phyloP scores from a whole-genome alignment of 2,797 vertebrate species.

The Enteromius trimaculatus region DNA sequence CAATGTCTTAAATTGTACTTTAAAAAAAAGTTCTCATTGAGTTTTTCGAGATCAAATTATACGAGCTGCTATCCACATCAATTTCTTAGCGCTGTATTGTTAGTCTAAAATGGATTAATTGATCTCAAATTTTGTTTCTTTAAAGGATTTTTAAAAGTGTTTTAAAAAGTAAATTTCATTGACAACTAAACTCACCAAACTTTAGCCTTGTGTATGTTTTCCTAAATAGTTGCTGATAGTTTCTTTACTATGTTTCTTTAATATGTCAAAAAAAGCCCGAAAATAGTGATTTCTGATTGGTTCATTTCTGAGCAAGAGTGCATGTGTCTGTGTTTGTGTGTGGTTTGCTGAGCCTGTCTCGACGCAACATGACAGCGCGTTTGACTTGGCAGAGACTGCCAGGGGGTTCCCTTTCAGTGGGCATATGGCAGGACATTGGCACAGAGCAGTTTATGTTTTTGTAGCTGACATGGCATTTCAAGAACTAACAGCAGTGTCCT shows the following conservation, averaged over 20 bases:
- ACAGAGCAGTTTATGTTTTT: slow-evolving; percentile 37
- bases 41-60: not conserved
- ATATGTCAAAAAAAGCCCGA: not conserved
- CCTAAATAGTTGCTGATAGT: not conserved
- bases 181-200: not conserved
- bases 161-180: not conserved
- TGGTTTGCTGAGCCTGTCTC: slow-evolving; percentile 19
- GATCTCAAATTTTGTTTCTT: not conserved
- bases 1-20: not conserved
- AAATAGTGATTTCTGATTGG: slow-evolving; percentile 33
- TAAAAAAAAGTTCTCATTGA: not conserved
- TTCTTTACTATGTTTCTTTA: not conserved
- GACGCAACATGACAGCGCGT: slow-evolving; percentile 14
- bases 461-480: slow-evolving; percentile 17
- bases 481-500: slow-evolving; percentile 4
- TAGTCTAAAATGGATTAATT: not conserved
- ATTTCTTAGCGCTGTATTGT: not conserved
- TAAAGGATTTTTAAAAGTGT: not conserved
- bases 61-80: not conserved
- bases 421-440: slow-evolving; percentile 44
- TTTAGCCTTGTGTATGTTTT: not conserved
- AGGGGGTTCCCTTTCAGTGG: slow-evolving; percentile 30
- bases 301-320: slow-evolving; percentile 45
- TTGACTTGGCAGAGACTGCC: slow-evolving; percentile 38
- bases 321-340: slow-evolving; percentile 33